Percentiles rank a stretch among this genome's conserved stretches.
These are phyloP conservation scores for Pterocles burchelli DNA, from an alignment of 2,113 vertebrate species.

Conservation along the genomic window DNA sequence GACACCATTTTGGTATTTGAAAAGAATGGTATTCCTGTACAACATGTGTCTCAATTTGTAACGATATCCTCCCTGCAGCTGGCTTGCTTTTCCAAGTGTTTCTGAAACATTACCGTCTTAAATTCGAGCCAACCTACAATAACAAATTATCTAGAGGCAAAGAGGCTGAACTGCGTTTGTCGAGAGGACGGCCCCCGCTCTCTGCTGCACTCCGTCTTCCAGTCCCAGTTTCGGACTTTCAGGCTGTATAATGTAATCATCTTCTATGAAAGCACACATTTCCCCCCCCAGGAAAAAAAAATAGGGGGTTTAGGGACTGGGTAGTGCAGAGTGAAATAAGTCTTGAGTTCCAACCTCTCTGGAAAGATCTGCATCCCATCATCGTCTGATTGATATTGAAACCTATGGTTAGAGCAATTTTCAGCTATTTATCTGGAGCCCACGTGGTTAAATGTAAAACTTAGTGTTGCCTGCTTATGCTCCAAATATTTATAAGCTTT, in stretches of 20 bases:
- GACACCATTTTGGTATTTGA: constrained; percentile 66
- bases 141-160: constrained; percentile 71
- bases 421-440: constrained; percentile 68
- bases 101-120: constrained; percentile 73
- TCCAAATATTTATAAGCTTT: constrained; percentile 71
- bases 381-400: constrained; percentile 70
- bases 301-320: background rate
- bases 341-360: constrained; percentile 55
- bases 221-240: constrained; percentile 47
- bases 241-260: constrained; percentile 49
- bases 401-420: constrained; percentile 78
- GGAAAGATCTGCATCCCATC: constrained; percentile 68
- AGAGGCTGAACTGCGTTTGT: constrained; percentile 59
- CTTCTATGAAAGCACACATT: constrained; percentile 47
- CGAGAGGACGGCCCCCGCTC: background rate
- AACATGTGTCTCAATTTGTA: constrained; percentile 77
- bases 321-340: constrained; percentile 61
- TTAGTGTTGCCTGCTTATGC: constrained; percentile 60
- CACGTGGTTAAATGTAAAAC: constrained; percentile 69
- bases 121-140: constrained; percentile 69
- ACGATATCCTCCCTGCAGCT: constrained; percentile 73
- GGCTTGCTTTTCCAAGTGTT: constrained; percentile 73
- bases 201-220: constrained; percentile 51
- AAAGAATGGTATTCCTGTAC: constrained; percentile 71
- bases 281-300: background rate